A percentile compares a stretch with the other conserved stretches of the same genome.
Conservation (phyloP, 2,797 vertebrate genomes). For the Myoxocephalus aenaeus region DNA sequence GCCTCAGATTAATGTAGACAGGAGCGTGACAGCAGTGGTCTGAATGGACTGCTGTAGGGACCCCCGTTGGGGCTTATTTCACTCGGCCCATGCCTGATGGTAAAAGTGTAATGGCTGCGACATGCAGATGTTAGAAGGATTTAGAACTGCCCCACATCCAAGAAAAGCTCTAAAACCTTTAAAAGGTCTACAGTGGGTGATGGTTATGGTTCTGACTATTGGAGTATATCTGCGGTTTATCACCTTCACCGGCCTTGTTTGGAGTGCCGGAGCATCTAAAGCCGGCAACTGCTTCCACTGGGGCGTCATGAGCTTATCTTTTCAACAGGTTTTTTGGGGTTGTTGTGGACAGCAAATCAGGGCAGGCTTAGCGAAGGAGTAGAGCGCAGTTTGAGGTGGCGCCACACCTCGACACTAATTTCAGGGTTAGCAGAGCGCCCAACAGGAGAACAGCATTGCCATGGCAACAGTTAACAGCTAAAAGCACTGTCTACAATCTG, state of each 20-base stretch:
- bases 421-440: slow-evolving; percentile 86
- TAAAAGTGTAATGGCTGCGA: slow-evolving; percentile 73
- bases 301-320: slow-evolving; percentile 75
- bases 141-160: slow-evolving; percentile 57
- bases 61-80: slow-evolving; percentile 74
- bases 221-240: slow-evolving; percentile 71
- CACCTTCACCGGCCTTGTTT: slow-evolving; percentile 60
- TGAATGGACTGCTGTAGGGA: slow-evolving; percentile 74
- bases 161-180: slow-evolving; percentile 72
- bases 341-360: slow-evolving; percentile 75
- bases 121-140: slow-evolving; percentile 82
- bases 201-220: slow-evolving; percentile 63
- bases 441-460: slow-evolving; percentile 81
- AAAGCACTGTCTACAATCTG: slow-evolving; percentile 79
- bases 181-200: slow-evolving; percentile 61
- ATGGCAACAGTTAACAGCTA: slow-evolving; percentile 83
- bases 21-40: slow-evolving; percentile 68
- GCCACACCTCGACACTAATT: slow-evolving; percentile 87
- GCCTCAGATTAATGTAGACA: slow-evolving; percentile 72
- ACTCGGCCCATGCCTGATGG: slow-evolving; percentile 61
- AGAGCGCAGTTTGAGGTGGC: slow-evolving; percentile 80
- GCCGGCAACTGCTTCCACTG: slow-evolving; percentile 49
- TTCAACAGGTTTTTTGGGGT: slow-evolving; percentile 68
- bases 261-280: slow-evolving; percentile 49
- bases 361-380: slow-evolving; percentile 60